Evolutionary conservation across 1,140 invertebrate species (phyloP).

Genomic region (Reticulitermes speratus): DNA sequence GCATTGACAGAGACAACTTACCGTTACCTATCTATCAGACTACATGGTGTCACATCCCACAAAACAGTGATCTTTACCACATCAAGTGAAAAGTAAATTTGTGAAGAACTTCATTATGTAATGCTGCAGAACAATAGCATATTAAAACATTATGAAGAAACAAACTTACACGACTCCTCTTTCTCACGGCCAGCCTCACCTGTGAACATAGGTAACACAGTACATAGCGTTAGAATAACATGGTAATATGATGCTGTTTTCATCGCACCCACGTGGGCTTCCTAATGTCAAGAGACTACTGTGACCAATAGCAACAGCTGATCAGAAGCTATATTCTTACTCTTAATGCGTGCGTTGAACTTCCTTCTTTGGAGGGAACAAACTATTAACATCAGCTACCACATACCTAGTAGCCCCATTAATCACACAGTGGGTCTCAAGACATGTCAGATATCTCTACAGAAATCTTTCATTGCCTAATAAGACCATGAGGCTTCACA

Average conservation of each 20-base stretch:
- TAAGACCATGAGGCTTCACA: neutral
- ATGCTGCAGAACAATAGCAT: no score
- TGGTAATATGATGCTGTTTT: neutral
- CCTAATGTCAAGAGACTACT: conserved; percentile 11
- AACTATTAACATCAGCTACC: neutral
- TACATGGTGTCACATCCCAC: no score
- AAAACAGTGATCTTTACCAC: no score
- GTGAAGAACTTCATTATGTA: no score
- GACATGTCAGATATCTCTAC: neutral
- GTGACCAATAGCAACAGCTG: neutral
- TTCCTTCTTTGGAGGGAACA: neutral
- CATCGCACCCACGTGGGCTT: conserved; percentile 8
- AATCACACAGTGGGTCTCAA: neutral
- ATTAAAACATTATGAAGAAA: no score
- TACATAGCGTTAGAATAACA: neutral
- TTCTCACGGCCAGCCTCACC: conserved; percentile 59
- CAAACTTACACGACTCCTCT: conserved; percentile 57
- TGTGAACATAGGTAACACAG: conserved; percentile 47
- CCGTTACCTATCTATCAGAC: no score
- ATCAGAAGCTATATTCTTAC: neutral
- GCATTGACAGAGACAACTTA: no score
- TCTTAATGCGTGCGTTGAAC: neutral
- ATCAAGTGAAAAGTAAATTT: no score
- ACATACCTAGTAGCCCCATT: neutral
- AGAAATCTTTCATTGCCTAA: no score